Evolutionary conservation across 2,113 vertebrate species (phyloP).

Genomic region (Chaetodon auriga): DNA sequence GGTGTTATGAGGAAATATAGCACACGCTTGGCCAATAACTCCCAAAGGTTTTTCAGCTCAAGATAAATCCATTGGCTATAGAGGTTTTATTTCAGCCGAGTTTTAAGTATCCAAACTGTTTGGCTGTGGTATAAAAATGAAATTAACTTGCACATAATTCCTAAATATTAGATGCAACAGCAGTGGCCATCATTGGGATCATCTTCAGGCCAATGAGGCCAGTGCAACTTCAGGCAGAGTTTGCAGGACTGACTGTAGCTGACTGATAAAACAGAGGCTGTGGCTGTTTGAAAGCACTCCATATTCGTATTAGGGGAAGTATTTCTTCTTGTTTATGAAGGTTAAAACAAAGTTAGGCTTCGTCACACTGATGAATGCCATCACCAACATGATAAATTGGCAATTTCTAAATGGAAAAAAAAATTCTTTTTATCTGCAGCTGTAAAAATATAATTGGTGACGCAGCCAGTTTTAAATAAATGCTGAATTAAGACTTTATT

Average conservation of each 20-base stretch:
- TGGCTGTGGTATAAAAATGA: constrained; percentile 12
- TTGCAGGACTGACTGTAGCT: too few species aligned
- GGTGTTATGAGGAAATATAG: constrained; percentile 1
- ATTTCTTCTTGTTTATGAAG: background rate
- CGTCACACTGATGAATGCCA: background rate
- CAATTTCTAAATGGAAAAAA: constrained; percentile 10
- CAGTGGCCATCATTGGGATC: too few species aligned
- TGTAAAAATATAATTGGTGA: constrained; percentile 12
- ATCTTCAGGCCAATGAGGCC: background rate
- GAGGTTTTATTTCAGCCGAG: constrained; percentile 16
- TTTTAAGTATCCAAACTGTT: constrained; percentile 11
- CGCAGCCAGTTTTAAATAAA: constrained; percentile 19
- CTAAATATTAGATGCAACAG: background rate
- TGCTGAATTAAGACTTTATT: constrained; percentile 52
- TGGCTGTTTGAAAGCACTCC: too few species aligned
- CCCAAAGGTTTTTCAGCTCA: constrained; percentile 27
- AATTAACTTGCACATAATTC: constrained; percentile 13
- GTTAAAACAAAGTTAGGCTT: background rate
- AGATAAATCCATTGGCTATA: constrained; percentile 19
- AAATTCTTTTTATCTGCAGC: background rate
- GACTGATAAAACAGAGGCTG: too few species aligned
- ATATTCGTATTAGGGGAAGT: background rate
- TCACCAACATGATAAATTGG: background rate
- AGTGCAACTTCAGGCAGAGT: too few species aligned
- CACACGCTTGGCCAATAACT: background rate